phyloP scores from a whole-genome alignment of 2,797 vertebrate species.

The Tamandua tetradactyla region DNA sequence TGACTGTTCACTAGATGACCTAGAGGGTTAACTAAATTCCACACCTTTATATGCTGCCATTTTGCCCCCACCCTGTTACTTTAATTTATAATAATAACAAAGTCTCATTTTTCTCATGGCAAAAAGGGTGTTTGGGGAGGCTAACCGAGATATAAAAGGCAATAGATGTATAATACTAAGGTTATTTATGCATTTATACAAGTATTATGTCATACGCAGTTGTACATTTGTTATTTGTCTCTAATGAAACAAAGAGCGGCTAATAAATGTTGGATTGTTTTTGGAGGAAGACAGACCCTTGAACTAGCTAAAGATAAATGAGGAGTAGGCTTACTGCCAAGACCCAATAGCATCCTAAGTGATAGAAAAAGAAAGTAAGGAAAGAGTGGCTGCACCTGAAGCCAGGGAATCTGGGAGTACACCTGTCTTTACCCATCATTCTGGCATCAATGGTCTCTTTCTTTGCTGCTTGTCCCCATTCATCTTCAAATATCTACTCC shows the following conservation, averaged over 20 bases:
- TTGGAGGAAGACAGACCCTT: neutral
- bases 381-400: no score
- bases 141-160: neutral
- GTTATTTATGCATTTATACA: neutral
- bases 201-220: neutral
- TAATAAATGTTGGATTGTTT: neutral
- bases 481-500: neutral
- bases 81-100: neutral
- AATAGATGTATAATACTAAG: neutral
- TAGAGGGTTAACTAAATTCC: no score
- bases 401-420: accelerated
- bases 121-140: neutral
- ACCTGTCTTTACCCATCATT: no score
- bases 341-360: no score
- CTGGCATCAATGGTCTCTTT: neutral
- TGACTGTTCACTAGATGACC: no score
- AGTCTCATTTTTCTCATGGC: neutral
- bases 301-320: neutral
- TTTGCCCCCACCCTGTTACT: no score
- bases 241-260: neutral
- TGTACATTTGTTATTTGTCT: neutral
- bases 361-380: no score
- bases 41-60: no score
- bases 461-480: neutral
- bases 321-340: neutral